These are phyloP conservation scores for Porites cylindrica DNA, from an alignment of 92 coral and sea anemone species.

Conservation along the genomic window DNA sequence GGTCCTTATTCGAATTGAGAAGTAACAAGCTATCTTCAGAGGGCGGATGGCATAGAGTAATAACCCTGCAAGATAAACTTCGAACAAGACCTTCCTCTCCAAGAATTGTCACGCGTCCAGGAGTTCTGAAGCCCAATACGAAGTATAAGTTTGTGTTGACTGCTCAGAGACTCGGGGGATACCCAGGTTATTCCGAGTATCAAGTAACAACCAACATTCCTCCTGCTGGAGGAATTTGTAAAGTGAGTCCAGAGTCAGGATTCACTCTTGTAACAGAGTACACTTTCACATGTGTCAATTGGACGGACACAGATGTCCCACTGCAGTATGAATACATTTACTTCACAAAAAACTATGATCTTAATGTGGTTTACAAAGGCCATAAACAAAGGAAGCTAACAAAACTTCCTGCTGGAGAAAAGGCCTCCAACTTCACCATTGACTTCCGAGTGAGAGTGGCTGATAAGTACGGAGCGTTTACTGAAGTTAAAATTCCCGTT, in stretches of 20 bases:
- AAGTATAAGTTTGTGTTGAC: slow-evolving; percentile 35
- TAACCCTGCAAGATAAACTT: neutral
- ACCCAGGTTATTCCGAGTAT: slow-evolving; percentile 58
- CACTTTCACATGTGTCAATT: slow-evolving; percentile 60
- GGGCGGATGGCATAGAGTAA: slow-evolving; percentile 1
- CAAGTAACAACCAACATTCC: slow-evolving; percentile 56
- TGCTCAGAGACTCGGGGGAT: slow-evolving; percentile 51
- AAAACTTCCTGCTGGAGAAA: slow-evolving; percentile 67
- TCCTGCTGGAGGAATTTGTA: slow-evolving; percentile 69
- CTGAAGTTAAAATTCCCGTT: slow-evolving; percentile 49
- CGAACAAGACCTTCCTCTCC: slow-evolving; percentile 45
- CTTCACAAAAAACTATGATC: slow-evolving; percentile 43
- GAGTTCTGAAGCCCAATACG: slow-evolving; percentile 31
- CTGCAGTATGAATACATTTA: slow-evolving; percentile 67
- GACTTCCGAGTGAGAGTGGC: slow-evolving; percentile 60
- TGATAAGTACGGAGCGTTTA: slow-evolving; percentile 63
- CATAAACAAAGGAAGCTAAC: slow-evolving; percentile 3
- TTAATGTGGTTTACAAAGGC: slow-evolving; percentile 57
- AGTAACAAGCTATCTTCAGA: neutral
- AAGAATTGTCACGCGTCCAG: slow-evolving; percentile 32
- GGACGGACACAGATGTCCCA: slow-evolving; percentile 73
- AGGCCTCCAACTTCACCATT: slow-evolving; percentile 21
- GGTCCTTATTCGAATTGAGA: slow-evolving; percentile 8
- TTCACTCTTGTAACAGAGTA: slow-evolving; percentile 66
- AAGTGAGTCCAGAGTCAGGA: slow-evolving; percentile 55